phyloP scores from a whole-genome alignment of 2,113 vertebrate genomes.

The Isurus oxyrinchus region DNA sequence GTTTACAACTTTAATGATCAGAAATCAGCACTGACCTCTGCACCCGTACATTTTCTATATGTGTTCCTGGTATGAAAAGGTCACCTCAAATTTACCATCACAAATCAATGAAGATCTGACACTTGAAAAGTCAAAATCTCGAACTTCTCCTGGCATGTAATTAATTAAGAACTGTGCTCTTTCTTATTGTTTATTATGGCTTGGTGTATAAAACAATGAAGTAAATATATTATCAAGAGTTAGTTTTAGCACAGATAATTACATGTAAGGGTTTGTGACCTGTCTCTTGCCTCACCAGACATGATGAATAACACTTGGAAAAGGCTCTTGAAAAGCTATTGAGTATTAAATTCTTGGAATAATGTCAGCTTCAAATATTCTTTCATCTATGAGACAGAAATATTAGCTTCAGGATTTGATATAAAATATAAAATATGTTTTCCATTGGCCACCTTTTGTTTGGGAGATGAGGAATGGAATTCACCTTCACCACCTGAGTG shows the following conservation, averaged over 20 bases:
- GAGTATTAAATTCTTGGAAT: background rate
- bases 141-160: background rate
- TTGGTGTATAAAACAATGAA: background rate
- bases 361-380: background rate
- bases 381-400: background rate
- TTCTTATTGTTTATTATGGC: background rate
- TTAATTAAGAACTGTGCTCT: background rate
- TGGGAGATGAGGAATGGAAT: background rate
- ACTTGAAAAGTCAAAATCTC: background rate
- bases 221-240: background rate
- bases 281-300: background rate
- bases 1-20: background rate
- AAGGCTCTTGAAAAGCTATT: background rate
- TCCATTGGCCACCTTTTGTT: background rate
- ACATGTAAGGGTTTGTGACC: background rate
- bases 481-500: background rate
- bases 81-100: background rate
- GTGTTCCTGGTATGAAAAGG: no score
- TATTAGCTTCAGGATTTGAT: background rate
- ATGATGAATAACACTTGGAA: background rate
- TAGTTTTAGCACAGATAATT: background rate
- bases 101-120: background rate
- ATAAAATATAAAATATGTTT: background rate
- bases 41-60: no score
- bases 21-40: background rate